These are phyloP conservation scores for Tinea pellionella DNA, from an alignment of 2,888 invertebrate genomes.

Conservation along the genomic window DNA sequence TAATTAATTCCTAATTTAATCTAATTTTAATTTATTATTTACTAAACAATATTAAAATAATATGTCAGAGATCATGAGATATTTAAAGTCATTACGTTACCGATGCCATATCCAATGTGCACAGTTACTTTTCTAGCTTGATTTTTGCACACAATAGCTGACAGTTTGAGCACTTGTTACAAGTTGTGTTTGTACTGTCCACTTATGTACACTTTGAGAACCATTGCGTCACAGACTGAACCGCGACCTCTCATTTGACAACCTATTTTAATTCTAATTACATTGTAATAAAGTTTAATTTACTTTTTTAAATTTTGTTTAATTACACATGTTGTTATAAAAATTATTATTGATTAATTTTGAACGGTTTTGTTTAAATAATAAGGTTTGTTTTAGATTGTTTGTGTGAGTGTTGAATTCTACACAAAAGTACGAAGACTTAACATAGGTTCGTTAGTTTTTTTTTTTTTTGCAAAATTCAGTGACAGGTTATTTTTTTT, in stretches of 20 bases:
- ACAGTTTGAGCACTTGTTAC: conserved; percentile 26
- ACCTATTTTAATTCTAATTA: background rate
- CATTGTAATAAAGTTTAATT: background rate
- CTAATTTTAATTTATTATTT: too few relatives aligned
- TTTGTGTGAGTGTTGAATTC: background rate
- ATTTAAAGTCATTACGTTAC: background rate
- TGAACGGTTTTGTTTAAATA: background rate
- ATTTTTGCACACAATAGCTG: conserved; percentile 41
- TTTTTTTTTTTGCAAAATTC: background rate
- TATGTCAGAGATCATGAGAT: too few relatives aligned
- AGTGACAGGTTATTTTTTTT: background rate
- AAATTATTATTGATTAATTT: background rate
- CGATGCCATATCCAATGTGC: conserved; percentile 6
- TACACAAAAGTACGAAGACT: background rate
- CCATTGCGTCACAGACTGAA: background rate
- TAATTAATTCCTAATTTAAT: too few relatives aligned
- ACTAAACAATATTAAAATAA: too few relatives aligned
- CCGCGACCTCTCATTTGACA: background rate
- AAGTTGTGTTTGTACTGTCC: conserved; percentile 30
- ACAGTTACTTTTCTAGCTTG: background rate
- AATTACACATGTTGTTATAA: background rate
- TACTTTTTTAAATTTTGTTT: background rate
- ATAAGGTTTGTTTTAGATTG: background rate
- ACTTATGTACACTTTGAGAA: conserved; percentile 13
- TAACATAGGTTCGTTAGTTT: background rate